Evolutionary conservation across 2,113 vertebrate genomes (phyloP), one percentile per base, ranked within the genome.

Genomic region (Brachirus orientalis): DNA sequence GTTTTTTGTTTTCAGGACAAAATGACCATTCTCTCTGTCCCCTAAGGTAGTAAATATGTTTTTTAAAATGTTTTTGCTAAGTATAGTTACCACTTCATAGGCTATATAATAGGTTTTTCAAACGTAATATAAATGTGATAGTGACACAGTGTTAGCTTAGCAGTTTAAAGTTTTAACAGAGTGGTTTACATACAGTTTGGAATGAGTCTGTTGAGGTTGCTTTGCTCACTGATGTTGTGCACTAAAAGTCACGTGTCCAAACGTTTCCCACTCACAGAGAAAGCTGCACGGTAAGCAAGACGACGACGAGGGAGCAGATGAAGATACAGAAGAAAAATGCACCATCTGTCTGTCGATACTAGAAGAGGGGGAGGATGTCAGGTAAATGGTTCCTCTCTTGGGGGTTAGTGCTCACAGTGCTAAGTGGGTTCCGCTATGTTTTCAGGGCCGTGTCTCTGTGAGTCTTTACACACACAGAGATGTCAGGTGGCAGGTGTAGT

Each of bases 331-430:
- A 90, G 98, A 99, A 90, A 99, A 99, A 79, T 99, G 98, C 90
- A 99, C 98, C 88, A 99, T 99, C 90, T 99, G 98, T 91, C 93
- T 99, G 87, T 99, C 97, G 77, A 96, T 98, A 92, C 89, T 99
- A 93, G 98, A 99, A 91, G 97, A 99, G 92, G 98, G 97, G 81
- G 97, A 99, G 95, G 98, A 99, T 78, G 98, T 99, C 93, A 97
- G 98, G 98, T 99, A 95, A 94, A 75, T 33, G 36, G 18, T 36
- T 37, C 10, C 67, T 61, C 82, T 71, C 78, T 41, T 62, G 73
- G 76, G 80, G 65, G 22, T 40, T 14, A 17, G 7, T 18, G n/a
- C 33, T 60, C 45, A 12, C 52, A 1, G 17, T 63, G 68, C 75
- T 69, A 12, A 48, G 16, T 47, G 54, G 75, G 75, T 38, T 54